Evolutionary conservation across 2,888 invertebrate species (phyloP), one percentile per base, ranked within the genome.

Genomic region (Cybosia mesomella): DNA sequence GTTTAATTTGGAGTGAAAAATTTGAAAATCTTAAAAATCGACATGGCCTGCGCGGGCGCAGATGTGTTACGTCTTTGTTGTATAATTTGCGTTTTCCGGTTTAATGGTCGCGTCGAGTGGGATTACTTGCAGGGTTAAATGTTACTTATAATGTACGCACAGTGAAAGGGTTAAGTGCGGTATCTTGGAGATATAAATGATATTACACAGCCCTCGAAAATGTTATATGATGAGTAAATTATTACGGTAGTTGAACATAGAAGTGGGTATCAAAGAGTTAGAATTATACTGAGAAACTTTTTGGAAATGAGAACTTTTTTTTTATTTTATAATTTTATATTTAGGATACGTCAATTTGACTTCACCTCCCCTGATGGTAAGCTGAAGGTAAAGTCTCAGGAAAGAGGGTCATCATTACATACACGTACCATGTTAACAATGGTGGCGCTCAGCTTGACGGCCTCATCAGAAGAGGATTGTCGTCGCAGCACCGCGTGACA

Each of bases 61-160:
- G 94, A 94, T 94, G 94, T 93, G 92, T 92, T 88, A 89, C 88
- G 87, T 91, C 93, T 94, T 94, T 94, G 94, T 94, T 94, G 94
- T 91, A 89, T 90, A 93, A 93, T 94, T 94, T 91, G 92, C 92
- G 92, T 90, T 91, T 94, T 94, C 94, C 94, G 92, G 94, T 91
- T 91, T 91, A 92, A 74, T 92, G 93, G 83, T 86, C 86, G 88
- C 91, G 94, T 94, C 94, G 90, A 91, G 87, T 81, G 83, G 89
- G 86, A 92, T 92, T 88, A 90, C 74, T 68, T 67, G 64, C 68
- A 60, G 62, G 69, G 73, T 65, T 64, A 66, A 67, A 61, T 67
- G 59, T 67, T 79, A 74, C 72, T 75, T 70, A 73, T 72, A 71
- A 70, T 69, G 70, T 77, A 76, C 74, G 69, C 71, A 75, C 73